Evolutionary conservation across 1,140 invertebrate genomes (phyloP), one percentile per base, ranked within the genome.

Genomic region (Trachymyrmex cornetzi): DNA sequence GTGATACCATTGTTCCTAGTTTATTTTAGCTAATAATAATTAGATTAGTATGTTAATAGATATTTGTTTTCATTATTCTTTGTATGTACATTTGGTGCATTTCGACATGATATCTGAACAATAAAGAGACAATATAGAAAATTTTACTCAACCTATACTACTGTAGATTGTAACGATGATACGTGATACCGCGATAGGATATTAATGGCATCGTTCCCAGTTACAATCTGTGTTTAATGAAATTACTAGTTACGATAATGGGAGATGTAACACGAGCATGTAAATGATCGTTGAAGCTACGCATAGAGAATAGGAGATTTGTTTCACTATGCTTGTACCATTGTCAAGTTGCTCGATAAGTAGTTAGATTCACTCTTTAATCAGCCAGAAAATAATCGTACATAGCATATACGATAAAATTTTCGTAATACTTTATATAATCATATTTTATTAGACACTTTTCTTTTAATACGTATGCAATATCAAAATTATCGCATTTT

Each of bases 211-310:
- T 61, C 79, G 22, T 53, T 59, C 53, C 67, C 24, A 22, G 38
- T 74, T 74, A 61, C 69, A 74, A 82, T 84, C 69, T 84, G 34
- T 74, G 55, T 74, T 84, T 84, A 84, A 84, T 27, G 44, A 74
- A 74, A 61, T 75, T 84, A 84, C 50, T 30, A 38, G 53, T 82
- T 82, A 74, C 24, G 19, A 14, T 82, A 59, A 74, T 74, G 38
- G 38, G 55, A 59, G 24, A 3, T 74, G 69, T 84, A 75, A 74
- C 22, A 19, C 38, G 67, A 82, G 50, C 44, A 48, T 82, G 38
- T 82, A 82, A 59, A 74, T 48, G 67, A 82, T 61, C 16, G 44
- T 71, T 48, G 50, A 72, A 59, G 16, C 66, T 48, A 59, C 34
- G 24, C 22, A 30, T 7, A 4, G 67, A 34, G 80, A 61, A 61